Conservation (phyloP, 2,888 invertebrate species). For the Ptychoptera contaminata region DNA sequence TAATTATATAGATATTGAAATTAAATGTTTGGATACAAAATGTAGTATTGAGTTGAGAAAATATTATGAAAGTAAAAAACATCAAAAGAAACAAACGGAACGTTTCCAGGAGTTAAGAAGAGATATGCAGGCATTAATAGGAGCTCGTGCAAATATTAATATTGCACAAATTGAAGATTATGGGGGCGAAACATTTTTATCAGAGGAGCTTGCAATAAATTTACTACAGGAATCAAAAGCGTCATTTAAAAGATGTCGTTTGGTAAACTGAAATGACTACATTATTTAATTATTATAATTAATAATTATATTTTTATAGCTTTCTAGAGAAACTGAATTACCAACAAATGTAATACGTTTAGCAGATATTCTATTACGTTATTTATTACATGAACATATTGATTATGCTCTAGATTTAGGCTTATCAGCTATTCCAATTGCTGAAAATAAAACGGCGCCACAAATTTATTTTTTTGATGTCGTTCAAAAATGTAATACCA, state of each 20-base stretch:
- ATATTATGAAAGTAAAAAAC: conserved; percentile 86
- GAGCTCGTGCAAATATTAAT: conserved; percentile 80
- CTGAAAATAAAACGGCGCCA: conserved; percentile 75
- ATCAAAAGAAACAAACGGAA: conserved; percentile 86
- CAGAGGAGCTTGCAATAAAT: conserved; percentile 84
- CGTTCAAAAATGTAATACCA: conserved; percentile 83
- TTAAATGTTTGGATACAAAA: conserved; percentile 60
- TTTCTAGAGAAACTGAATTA: conserved; percentile 65
- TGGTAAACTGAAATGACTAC: conserved; percentile 34
- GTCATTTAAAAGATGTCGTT: conserved; percentile 75
- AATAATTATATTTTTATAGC: conserved; percentile 27
- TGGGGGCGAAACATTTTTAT: conserved; percentile 92
- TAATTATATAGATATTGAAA: conserved; percentile 64
- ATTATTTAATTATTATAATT: conserved; percentile 1
- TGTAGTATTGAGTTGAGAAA: conserved; percentile 57
- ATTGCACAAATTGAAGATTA: conserved; percentile 91
- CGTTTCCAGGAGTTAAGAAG: conserved; percentile 83
- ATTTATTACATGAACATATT: conserved; percentile 79
- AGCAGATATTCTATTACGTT: conserved; percentile 69
- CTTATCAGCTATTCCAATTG: conserved; percentile 72
- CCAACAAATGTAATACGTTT: conserved; percentile 64
- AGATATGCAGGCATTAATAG: conserved; percentile 86
- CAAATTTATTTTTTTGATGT: conserved; percentile 88
- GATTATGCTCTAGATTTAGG: conserved; percentile 94
- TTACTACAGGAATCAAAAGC: conserved; percentile 80